Percentiles rank a stretch among this genome's conserved stretches.
Conservation (phyloP, 2,113 vertebrate species). For the Actenoides lindsayi region DNA sequence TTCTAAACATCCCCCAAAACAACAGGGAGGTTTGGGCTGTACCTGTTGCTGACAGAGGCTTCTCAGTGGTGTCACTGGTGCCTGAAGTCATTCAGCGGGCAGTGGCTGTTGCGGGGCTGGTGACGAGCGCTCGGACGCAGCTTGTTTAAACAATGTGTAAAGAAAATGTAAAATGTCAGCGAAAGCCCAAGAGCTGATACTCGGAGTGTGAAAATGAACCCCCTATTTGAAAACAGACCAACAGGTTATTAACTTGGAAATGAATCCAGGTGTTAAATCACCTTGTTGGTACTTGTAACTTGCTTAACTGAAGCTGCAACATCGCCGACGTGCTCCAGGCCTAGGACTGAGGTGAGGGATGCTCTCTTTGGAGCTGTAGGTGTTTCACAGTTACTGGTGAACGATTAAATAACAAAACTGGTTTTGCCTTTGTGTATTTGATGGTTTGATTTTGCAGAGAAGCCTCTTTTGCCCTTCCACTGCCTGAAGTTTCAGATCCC, state of each 20-base stretch:
- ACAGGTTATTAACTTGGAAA: not conserved
- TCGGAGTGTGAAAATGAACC: not conserved
- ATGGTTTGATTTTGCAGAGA: not conserved
- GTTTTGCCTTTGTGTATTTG: not conserved
- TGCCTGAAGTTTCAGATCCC: not conserved
- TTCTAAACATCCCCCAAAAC: not conserved
- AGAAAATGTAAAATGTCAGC: not conserved
- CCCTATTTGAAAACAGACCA: not conserved
- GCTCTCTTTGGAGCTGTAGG: not conserved
- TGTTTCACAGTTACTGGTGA: not conserved
- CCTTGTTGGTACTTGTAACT: not conserved
- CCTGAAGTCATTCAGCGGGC: too few relatives aligned
- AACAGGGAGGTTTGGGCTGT: not conserved
- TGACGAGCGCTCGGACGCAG: accelerated
- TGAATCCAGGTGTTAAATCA: not conserved
- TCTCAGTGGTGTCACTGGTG: not conserved
- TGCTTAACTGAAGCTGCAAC: not conserved
- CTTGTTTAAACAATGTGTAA: too few relatives aligned
- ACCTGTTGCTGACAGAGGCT: not conserved
- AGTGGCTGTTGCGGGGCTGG: not conserved
- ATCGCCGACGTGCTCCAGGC: not conserved
- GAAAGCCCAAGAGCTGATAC: not conserved
- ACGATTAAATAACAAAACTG: not conserved
- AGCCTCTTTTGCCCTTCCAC: not conserved
- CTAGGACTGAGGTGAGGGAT: not conserved